phyloP scores from a whole-genome alignment of 2,888 invertebrate genomes.

The Tenthredo livida region DNA sequence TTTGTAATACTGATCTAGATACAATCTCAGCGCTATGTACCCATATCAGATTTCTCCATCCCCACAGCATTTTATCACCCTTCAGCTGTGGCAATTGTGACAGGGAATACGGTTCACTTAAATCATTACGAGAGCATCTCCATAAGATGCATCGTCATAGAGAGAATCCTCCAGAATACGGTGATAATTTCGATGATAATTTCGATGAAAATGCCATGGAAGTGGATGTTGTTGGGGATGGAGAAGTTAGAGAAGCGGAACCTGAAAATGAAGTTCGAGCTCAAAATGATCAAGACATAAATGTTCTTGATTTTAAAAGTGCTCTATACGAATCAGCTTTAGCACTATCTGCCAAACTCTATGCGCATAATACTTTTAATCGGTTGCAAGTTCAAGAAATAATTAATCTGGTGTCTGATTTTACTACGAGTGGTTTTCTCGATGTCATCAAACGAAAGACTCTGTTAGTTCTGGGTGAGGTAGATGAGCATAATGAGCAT shows the following conservation, averaged over 20 bases:
- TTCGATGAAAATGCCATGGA: not conserved
- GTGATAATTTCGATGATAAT: not conserved
- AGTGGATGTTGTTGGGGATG: slow-evolving; percentile 33
- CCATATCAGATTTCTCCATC: too few species aligned
- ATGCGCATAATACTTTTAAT: slow-evolving; percentile 36
- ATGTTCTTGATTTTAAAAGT: slow-evolving; percentile 27
- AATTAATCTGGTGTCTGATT: slow-evolving; percentile 18
- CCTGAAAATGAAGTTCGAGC: slow-evolving; percentile 18
- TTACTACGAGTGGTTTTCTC: too few species aligned
- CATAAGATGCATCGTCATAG: slow-evolving; percentile 4
- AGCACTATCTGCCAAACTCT: slow-evolving; percentile 22
- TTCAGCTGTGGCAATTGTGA: too few species aligned
- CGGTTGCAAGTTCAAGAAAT: slow-evolving; percentile 27
- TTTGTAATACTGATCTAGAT: too few species aligned
- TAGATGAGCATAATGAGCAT: too few species aligned
- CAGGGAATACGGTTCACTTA: slow-evolving; percentile 17
- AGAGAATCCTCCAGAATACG: not conserved
- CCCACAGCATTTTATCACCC: too few species aligned
- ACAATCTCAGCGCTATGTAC: too few species aligned
- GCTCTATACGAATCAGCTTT: slow-evolving; percentile 34
- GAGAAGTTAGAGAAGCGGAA: not conserved
- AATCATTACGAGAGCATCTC: slow-evolving; percentile 34
- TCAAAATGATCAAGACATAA: not conserved
- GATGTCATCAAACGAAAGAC: too few species aligned
- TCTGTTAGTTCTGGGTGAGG: too few species aligned